phyloP scores from a whole-genome alignment of 2,797 vertebrate genomes.

The Babyrousa celebensis region DNA sequence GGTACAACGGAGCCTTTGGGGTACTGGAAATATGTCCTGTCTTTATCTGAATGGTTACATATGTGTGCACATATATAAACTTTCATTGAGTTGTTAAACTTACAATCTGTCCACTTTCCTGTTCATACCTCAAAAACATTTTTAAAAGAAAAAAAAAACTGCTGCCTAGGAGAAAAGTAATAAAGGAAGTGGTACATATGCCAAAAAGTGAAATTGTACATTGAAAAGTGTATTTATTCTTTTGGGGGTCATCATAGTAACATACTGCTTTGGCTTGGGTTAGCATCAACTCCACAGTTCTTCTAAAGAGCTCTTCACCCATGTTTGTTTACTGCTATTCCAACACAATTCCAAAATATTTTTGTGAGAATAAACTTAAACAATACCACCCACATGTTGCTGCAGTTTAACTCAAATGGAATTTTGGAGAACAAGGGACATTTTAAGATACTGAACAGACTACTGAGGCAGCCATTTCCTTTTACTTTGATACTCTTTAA shows the following conservation, averaged over 20 bases:
- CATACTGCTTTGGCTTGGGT: neutral
- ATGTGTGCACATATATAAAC: neutral
- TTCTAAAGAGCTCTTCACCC: neutral
- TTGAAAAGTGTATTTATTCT: neutral
- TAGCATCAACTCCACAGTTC: neutral
- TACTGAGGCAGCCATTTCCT: neutral
- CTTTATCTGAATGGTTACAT: neutral
- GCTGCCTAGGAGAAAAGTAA: neutral
- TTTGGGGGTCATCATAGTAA: neutral
- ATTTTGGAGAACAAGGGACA: conserved; percentile 2
- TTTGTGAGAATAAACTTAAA: conserved; percentile 34
- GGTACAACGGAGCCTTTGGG: neutral
- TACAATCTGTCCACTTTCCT: neutral
- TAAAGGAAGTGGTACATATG: neutral
- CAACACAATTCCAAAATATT: neutral
- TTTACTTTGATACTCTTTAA: neutral
- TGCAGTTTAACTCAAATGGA: neutral
- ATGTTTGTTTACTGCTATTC: neutral
- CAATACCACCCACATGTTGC: neutral
- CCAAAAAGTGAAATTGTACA: neutral
- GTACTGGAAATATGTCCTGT: neutral
- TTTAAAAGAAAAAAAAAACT: neutral
- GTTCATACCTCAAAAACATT: neutral
- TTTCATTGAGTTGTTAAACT: conserved; percentile 13
- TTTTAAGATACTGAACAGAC: neutral